These are phyloP conservation scores for Drosophila buzzatii DNA, from an alignment of 2,888 invertebrate species.

Conservation along the genomic window DNA sequence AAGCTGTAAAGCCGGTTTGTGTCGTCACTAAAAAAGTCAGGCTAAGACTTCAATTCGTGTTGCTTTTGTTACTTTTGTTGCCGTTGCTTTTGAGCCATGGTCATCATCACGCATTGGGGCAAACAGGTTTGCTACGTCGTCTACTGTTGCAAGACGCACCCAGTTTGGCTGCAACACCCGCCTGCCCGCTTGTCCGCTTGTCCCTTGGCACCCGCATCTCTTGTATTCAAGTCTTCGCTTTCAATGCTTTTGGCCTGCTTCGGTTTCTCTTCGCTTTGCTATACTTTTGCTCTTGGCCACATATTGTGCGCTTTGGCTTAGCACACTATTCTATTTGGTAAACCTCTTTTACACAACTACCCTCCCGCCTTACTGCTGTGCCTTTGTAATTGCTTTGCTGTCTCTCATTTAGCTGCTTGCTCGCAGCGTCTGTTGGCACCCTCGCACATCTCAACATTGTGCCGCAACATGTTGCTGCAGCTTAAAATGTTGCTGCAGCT, in stretches of 20 bases:
- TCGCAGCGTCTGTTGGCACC: slow-evolving; percentile 43
- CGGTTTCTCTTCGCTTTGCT: slow-evolving; percentile 39
- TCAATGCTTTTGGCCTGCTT: slow-evolving; percentile 69
- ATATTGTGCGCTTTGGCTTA: slow-evolving; percentile 55
- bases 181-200: neutral
- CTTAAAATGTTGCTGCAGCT: slow-evolving; percentile 44
- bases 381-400: slow-evolving; percentile 53
- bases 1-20: slow-evolving; percentile 72
- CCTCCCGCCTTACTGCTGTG: neutral
- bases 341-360: neutral
- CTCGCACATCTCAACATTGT: slow-evolving; percentile 44
- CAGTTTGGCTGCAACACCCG: slow-evolving; percentile 48
- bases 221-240: slow-evolving; percentile 64
- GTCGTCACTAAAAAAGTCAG: slow-evolving; percentile 73
- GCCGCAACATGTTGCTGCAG: slow-evolving; percentile 45
- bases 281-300: slow-evolving; percentile 57
- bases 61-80: slow-evolving; percentile 20
- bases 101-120: slow-evolving; percentile 49
- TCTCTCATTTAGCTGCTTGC: slow-evolving; percentile 50
- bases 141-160: slow-evolving; percentile 77
- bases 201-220: slow-evolving; percentile 17
- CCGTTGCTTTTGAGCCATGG: slow-evolving; percentile 42
- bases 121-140: slow-evolving; percentile 61
- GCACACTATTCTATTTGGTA: slow-evolving; percentile 46
- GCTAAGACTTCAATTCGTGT: slow-evolving; percentile 38